phyloP scores from a whole-genome alignment of 2,888 invertebrate species.

The Crossocerus cetratus region DNA sequence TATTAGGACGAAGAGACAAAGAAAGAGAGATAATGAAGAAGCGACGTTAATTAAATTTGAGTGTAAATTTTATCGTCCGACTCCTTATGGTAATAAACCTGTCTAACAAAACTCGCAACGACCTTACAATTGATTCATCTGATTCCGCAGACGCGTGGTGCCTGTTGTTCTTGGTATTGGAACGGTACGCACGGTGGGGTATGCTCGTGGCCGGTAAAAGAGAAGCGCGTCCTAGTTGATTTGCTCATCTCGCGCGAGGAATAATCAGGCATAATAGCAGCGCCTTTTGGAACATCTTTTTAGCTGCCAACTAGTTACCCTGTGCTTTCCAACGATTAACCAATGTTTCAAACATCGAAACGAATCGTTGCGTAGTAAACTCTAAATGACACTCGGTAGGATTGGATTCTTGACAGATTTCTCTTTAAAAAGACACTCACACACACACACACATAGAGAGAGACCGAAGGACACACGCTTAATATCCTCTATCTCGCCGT shows the following conservation, averaged over 20 bases:
- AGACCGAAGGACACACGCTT: too few relatives aligned
- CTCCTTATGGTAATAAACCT: slow-evolving; percentile 50
- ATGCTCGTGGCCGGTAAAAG: background rate
- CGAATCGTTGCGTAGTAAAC: too few relatives aligned
- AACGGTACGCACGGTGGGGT: background rate
- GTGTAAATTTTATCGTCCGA: slow-evolving; percentile 51
- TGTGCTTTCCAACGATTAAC: too few relatives aligned
- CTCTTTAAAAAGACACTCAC: slow-evolving; percentile 1
- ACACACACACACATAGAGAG: too few relatives aligned
- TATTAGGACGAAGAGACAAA: slow-evolving; percentile 27
- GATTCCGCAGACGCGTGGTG: slow-evolving; percentile 12
- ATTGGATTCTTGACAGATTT: background rate
- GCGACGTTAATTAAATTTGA: slow-evolving; percentile 32
- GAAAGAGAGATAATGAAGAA: slow-evolving; percentile 21
- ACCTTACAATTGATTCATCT: slow-evolving; percentile 44
- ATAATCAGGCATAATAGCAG: slow-evolving; percentile 55
- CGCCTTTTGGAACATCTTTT: background rate
- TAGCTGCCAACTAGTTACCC: too few relatives aligned
- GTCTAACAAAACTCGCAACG: slow-evolving; percentile 43
- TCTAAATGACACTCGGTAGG: too few relatives aligned
- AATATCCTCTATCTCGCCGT: slow-evolving; percentile 24
- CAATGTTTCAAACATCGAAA: too few relatives aligned
- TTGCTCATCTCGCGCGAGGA: slow-evolving; percentile 26
- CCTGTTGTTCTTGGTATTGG: too few relatives aligned
- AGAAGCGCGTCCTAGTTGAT: too few relatives aligned